Base-by-base conservation (phyloP, 2,888 invertebrate genomes). In the Plebejus argus region DNA sequence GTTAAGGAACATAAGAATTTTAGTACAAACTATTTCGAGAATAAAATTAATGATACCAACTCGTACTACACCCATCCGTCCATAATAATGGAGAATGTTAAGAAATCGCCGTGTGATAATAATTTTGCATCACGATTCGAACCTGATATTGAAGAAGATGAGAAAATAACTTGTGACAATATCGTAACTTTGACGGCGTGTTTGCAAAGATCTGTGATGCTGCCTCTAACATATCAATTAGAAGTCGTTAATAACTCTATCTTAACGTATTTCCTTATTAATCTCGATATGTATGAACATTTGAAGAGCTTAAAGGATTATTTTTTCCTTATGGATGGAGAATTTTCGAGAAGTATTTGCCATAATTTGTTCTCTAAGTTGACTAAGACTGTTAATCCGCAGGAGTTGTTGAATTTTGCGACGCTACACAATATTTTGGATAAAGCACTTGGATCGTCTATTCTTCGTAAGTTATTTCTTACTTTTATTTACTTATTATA, bases 281-380 rank as follows among this genome's bases (percentile, higher is more conserved):
- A 96, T 79, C 90, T 96, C 23, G 95, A 96, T 76, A 95, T 96
- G 86, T 93, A 97, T 61, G 95, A 96, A 28, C 97, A 97, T 88
- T 92, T 97, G 81, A 95, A 95, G 71, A 96, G 96, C 86, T 88
- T 97, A n/a, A 95, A 97, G 72, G 96, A 96, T 85, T 97, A 96
- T 83, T 97, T 96, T 86, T 97, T 97, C 83, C 86, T 97, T 35
- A 95, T 97, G 93, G 97, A 97, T 82, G 97, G 97, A 0, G 97
- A 97, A 87, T 97, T 97, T 87, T 96, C 96, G 0, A 95, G 95
- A 53, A 96, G 95, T 81, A 95, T 97, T 20, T 97, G 96, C 56
- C 95, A 95, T 76, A 96, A 96, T 81, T 88, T 97, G 78, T 97
- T 97, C 81, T 91, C 95, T 0, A 96, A 96, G 80, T 87, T 97